phyloP scores from a whole-genome alignment of 1,140 invertebrate species.

The Drosophila bipectinata region DNA sequence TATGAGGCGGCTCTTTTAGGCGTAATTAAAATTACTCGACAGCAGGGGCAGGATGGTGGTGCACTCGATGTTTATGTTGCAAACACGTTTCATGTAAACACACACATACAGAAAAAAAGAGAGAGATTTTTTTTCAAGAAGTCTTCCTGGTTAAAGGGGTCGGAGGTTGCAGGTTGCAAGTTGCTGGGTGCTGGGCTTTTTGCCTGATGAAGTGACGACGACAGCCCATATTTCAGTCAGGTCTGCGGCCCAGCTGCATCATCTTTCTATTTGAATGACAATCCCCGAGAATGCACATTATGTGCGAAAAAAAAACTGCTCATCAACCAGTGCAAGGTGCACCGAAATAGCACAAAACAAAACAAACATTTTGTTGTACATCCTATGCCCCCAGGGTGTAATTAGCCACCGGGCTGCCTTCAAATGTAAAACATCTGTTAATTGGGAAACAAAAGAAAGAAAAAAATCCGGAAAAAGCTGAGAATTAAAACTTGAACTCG shows the following conservation, averaged over 20 bases:
- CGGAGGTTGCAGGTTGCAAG: slow-evolving; percentile 31
- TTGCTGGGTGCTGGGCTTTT: slow-evolving; percentile 32
- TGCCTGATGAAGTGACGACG: slow-evolving; percentile 68
- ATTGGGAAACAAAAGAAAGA: slow-evolving; percentile 29
- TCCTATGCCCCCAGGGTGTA: slow-evolving; percentile 24
- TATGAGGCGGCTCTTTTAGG: slow-evolving; percentile 72
- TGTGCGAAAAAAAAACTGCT: slow-evolving; percentile 36
- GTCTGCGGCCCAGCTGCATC: slow-evolving; percentile 42
- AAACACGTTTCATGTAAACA: slow-evolving; percentile 75
- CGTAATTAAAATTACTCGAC: slow-evolving; percentile 79
- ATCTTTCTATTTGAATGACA: slow-evolving; percentile 49
- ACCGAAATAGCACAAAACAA: slow-evolving; percentile 36
- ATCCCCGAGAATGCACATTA: slow-evolving; percentile 49
- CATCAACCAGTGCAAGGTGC: slow-evolving; percentile 14
- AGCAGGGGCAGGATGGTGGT: slow-evolving; percentile 15
- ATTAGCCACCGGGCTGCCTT: slow-evolving; percentile 40
- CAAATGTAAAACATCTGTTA: slow-evolving; percentile 47
- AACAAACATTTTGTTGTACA: slow-evolving; percentile 27
- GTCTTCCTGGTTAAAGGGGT: slow-evolving; percentile 54
- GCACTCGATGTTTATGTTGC: slow-evolving; percentile 71
- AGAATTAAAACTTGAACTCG: slow-evolving; percentile 8
- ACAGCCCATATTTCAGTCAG: slow-evolving; percentile 44
- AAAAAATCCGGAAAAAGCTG: slow-evolving; percentile 9
- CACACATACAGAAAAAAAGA: neutral
- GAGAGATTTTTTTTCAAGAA: neutral